These are phyloP conservation scores for Trypoxylon attenuatum DNA, from an alignment of 2,888 invertebrate genomes.

Conservation along the genomic window DNA sequence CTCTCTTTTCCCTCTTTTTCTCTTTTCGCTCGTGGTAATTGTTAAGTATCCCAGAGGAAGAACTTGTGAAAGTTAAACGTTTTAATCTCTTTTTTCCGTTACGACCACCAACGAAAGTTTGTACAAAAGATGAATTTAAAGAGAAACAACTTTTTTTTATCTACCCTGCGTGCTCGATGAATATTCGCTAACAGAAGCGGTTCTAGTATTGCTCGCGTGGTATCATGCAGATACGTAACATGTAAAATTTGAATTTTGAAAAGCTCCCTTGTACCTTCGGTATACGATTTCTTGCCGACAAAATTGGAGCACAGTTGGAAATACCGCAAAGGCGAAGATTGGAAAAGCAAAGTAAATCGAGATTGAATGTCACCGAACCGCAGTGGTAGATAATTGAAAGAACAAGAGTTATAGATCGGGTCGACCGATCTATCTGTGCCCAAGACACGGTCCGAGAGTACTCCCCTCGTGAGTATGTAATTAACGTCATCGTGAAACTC, in stretches of 20 bases:
- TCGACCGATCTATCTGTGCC: constrained; percentile 36
- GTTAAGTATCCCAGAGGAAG: constrained; percentile 4
- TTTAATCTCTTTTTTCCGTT: constrained; percentile 22
- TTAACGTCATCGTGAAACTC: constrained; percentile 37
- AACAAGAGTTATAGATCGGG: constrained; percentile 23
- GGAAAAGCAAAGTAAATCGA: neutral
- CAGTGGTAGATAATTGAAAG: neutral
- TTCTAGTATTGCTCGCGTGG: neutral
- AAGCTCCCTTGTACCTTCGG: neutral
- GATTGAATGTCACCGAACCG: neutral
- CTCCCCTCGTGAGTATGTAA: constrained; percentile 50
- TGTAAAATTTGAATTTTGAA: neutral
- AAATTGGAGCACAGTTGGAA: neutral
- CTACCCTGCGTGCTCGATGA: constrained; percentile 20
- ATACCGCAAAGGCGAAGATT: neutral
- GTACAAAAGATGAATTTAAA: constrained; percentile 15
- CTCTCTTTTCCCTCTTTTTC: no score
- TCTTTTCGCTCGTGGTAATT: constrained; percentile 8
- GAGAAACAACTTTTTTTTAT: constrained; percentile 7
- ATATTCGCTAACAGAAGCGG: constrained; percentile 13
- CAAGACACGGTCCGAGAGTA: constrained; percentile 50
- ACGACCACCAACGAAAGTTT: constrained; percentile 54
- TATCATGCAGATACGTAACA: neutral
- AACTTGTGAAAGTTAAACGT: constrained; percentile 18
- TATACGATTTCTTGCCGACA: neutral